phyloP scores from a whole-genome alignment of 2,888 invertebrate species.

The Aphelenchoides bicaudatus region DNA sequence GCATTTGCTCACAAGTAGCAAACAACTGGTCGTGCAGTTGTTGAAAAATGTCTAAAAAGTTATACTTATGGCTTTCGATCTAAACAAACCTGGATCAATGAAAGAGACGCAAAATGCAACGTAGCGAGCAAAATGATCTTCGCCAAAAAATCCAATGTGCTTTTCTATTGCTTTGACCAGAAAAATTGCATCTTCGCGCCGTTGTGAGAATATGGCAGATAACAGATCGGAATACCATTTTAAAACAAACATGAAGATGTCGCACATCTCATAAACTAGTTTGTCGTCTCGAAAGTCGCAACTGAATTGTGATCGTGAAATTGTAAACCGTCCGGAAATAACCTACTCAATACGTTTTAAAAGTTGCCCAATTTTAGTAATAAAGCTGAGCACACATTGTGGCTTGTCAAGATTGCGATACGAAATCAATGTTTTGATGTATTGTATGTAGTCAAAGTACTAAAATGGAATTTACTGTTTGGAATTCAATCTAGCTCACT shows the following conservation, averaged over 20 bases:
- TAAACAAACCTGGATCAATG: not conserved
- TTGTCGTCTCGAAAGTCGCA: slow-evolving; percentile 12
- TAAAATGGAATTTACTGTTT: not conserved
- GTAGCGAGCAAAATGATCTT: not conserved
- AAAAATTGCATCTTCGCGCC: slow-evolving; percentile 3
- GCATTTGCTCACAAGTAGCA: not conserved
- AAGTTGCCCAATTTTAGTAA: not conserved
- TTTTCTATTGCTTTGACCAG: slow-evolving; percentile 1
- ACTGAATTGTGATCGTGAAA: no score
- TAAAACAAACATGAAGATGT: not conserved
- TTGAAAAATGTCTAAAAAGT: not conserved
- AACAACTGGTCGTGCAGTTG: not conserved
- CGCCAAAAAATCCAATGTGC: not conserved
- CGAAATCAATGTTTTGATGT: not conserved
- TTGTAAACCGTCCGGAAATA: not conserved
- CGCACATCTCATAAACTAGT: not conserved
- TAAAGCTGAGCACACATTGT: not conserved
- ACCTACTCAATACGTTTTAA: slow-evolving; percentile 3
- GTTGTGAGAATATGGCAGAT: not conserved
- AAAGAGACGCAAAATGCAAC: not conserved
- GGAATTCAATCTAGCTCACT: not conserved
- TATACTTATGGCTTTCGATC: not conserved
- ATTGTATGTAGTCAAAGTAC: not conserved
- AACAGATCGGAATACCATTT: not conserved
- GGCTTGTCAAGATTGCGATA: slow-evolving; percentile 7